phyloP scores from a whole-genome alignment of 1,140 invertebrate genomes.

The Drosophila arizonae region DNA sequence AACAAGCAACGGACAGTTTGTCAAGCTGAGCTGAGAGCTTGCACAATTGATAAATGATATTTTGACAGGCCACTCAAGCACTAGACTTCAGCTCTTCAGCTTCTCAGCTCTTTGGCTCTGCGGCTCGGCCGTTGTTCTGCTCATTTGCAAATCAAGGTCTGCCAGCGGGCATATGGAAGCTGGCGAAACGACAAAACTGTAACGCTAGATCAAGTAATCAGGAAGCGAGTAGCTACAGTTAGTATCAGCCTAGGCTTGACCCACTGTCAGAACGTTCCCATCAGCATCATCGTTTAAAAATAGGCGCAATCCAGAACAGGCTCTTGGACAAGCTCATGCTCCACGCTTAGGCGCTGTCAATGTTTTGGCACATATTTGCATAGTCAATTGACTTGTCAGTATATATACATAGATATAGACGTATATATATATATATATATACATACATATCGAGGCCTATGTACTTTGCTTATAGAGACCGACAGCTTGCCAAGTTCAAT shows the following conservation, averaged over 20 bases:
- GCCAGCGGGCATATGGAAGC: background rate
- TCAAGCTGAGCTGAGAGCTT: constrained; percentile 17
- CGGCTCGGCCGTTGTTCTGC: background rate
- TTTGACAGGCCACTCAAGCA: constrained; percentile 8
- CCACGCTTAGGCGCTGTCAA: constrained; percentile 1
- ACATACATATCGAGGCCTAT: background rate
- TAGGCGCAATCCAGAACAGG: constrained; percentile 32
- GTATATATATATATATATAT: constrained; percentile 10
- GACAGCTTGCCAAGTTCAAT: constrained; percentile 20
- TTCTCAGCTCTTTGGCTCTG: too few species aligned
- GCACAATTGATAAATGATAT: constrained; percentile 35
- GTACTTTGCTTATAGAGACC: background rate
- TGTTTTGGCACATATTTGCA: constrained; percentile 66
- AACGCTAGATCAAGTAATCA: constrained; percentile 20
- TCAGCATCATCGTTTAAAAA: constrained; percentile 60
- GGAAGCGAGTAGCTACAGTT: constrained; percentile 15
- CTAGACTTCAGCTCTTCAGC: constrained; percentile 1
- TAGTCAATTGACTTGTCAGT: constrained; percentile 42
- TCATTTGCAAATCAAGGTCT: constrained; percentile 13
- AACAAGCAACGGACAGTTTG: constrained; percentile 28
- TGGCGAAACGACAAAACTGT: constrained; percentile 8
- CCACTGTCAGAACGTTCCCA: constrained; percentile 18
- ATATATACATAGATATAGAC: constrained; percentile 2
- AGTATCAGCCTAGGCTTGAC: background rate
- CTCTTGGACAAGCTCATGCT: constrained; percentile 13